Evolutionary conservation across 2,797 vertebrate species (phyloP), one percentile per base, ranked within the genome.

Genomic region (Acipenser ruthenus): DNA sequence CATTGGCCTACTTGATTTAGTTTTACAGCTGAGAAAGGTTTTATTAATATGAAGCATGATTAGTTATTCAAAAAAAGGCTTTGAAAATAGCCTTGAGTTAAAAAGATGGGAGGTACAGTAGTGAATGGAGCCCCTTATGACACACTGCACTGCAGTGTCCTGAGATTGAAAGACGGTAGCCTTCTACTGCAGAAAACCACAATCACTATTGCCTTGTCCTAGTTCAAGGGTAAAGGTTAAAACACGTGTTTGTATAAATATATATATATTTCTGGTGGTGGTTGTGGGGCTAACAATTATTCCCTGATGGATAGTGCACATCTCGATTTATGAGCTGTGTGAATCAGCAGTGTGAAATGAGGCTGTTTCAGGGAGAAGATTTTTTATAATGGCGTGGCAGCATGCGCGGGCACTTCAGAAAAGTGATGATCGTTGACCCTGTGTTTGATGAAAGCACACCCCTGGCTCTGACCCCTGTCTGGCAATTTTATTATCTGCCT

Each of bases 281-380:
- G 72, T 70, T 64, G 4, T 0, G 60, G 61, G 77, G 60, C 49
- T 69, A 70, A 73, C 74, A 77, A 68, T 78, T 61, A 73, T 72
- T 70, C 63, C 72, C 73, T 74, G 61, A n/a, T 70, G 58, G 51
- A 56, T 73, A 0, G 62, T 74, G 70, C 71, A 63, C 70, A 70
- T 67, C 74, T 67, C 81, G 79, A 82, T 83, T 80, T 79, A 83
- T 68, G 71, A 49, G 67, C 70, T 71, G 69, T 68, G 77, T 76
- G 69, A 72, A 68, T 69, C 77, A 69, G 75, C 60, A 76, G 77
- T 68, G 6, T 83, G 77, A 82, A 82, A 82, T 80, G 77, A 81
- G 71, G 68, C 71, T 69, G 74, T 18, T 18, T 37, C 23, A 37
- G 74, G 77, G 73, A 78, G 64, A 70, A 73, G 72, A 10, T 6